phyloP scores from a whole-genome alignment of 2,113 vertebrate species.

The Pipra filicauda region DNA sequence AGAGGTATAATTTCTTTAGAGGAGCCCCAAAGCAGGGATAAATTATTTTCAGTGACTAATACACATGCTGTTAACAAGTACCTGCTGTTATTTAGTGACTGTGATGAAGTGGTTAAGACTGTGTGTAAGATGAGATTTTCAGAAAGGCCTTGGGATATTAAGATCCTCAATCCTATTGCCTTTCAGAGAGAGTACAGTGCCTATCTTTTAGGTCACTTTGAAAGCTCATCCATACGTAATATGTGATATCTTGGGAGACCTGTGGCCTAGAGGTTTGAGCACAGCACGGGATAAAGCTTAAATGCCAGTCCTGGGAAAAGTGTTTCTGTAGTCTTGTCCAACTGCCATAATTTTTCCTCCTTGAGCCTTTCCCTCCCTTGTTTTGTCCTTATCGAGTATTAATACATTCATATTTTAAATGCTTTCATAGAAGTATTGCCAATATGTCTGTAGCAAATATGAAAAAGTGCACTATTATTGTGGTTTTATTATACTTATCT shows the following conservation, averaged over 20 bases:
- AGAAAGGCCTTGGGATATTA: background rate
- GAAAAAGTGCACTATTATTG: background rate
- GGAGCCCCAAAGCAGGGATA: conserved; percentile 10
- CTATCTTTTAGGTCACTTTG: conserved; percentile 20
- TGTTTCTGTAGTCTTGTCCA: background rate
- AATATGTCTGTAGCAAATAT: background rate
- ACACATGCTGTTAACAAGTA: conserved; percentile 29
- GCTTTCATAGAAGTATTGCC: background rate
- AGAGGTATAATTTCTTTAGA: conserved; percentile 3
- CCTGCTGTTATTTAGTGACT: conserved; percentile 10
- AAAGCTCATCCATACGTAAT: background rate
- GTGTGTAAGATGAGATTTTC: background rate
- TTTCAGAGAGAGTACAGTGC: background rate
- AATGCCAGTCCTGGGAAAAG: background rate
- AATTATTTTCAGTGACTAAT: conserved; percentile 40
- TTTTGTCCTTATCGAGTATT: background rate
- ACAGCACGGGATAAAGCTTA: background rate
- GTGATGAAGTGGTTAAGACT: background rate
- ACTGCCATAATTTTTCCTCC: background rate
- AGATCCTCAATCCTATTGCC: background rate
- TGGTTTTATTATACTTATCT: background rate
- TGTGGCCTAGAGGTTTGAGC: background rate
- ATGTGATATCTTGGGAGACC: background rate
- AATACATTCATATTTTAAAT: background rate
- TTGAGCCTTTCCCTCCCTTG: background rate